Evolutionary conservation across 2,888 invertebrate genomes (phyloP), one percentile per base, ranked within the genome.

Genomic region (Agonopterix heracliana): DNA sequence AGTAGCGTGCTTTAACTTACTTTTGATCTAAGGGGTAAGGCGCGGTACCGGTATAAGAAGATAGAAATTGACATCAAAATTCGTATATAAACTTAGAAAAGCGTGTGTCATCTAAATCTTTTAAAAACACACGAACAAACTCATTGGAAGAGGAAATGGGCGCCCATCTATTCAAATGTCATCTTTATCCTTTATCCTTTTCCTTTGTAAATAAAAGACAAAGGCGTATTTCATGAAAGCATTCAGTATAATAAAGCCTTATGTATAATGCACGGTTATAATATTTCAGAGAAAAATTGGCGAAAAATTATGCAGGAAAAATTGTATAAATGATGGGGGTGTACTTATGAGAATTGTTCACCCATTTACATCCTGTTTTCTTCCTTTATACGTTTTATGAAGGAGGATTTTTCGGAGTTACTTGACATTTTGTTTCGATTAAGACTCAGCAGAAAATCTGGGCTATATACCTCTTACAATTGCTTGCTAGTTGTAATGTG

Each of bases 101-200:
- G 1, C 26, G 26, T 7, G 26, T 26, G 26, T 26, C 26, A 26
- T 26, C 26, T 26, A 26, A 26, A 26, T 26, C 26, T 26, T 26
- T 26, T 26, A 26, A 26, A 26, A 41, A 11, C 9, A 12, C 41
- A 41, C 41, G 13, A 11, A 41, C 41, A 34, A 44, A 44, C 34
- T 44, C 44, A 44, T 44, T 44, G 34, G 34, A 34, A 34, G 12
- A 34, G 34, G 12, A 12, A 44, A 44, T 44, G 34, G 12, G 11
- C 44, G 45, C 10, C n/a, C 41, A 45, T 50, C 53, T 54, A 57
- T 55, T 54, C 53, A 54, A 53, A 55, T 55, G 48, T 50, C 50
- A 54, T 53, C 51, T 57, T 48, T 38, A 47, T 54, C 48, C 49
- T 43, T 42, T 46, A 49, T 46, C 46, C 43, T 35, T 49, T 49